Percentiles rank a stretch among this genome's conserved stretches.
Conservation (phyloP, 2,113 vertebrate genomes). For the Cygnus buccinator region DNA sequence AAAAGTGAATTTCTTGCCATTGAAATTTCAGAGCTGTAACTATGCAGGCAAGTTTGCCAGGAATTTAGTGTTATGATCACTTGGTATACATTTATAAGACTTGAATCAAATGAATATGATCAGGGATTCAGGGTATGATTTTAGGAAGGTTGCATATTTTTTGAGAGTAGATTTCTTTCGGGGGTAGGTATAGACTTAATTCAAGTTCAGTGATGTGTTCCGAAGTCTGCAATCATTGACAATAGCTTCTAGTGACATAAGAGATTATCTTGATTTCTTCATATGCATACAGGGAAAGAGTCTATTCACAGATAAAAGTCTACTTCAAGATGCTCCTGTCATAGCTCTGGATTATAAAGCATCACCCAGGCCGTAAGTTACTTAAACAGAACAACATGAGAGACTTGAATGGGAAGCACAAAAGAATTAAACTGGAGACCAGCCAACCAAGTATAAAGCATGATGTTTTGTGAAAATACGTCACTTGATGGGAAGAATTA, state of each 20-base stretch:
- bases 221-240: neutral
- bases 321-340: neutral
- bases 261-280: neutral
- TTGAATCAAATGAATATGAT: neutral
- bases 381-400: neutral
- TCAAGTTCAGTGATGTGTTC: neutral
- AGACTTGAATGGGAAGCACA: neutral
- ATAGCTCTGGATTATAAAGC: neutral
- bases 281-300: neutral
- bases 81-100: neutral
- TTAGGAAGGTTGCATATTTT: neutral
- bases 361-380: neutral
- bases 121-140: neutral
- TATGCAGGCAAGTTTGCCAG: neutral
- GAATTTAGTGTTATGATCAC: neutral
- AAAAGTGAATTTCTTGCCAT: neutral
- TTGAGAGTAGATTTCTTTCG: neutral
- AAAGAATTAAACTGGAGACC: neutral
- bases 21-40: neutral
- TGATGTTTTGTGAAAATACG: neutral
- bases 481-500: neutral
- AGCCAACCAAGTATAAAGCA: neutral
- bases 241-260: neutral
- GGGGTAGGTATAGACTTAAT: neutral
- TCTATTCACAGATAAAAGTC: neutral